These are phyloP conservation scores for Malurus cyaneus DNA, from an alignment of 2,113 vertebrate genomes.

Conservation along the genomic window DNA sequence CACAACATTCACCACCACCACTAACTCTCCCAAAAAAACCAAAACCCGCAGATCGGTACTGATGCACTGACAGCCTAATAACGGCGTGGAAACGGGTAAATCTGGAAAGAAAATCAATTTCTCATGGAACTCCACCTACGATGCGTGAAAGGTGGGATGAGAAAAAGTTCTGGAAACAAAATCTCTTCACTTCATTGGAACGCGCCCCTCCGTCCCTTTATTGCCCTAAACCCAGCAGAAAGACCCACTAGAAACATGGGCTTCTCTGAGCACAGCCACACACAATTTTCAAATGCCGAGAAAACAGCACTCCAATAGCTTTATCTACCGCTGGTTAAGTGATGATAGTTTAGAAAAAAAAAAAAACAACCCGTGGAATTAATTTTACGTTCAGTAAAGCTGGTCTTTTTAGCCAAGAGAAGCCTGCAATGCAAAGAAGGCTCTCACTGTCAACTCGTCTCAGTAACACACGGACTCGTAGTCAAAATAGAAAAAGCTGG, in stretches of 20 bases:
- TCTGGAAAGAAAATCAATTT: background rate
- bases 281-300: background rate
- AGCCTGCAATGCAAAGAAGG: background rate
- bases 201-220: background rate
- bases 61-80: background rate
- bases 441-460: background rate
- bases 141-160: background rate
- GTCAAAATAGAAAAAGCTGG: background rate
- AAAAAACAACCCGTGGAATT: background rate
- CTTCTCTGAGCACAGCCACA: background rate
- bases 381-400: background rate
- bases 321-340: background rate
- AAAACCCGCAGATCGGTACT: rapidly evolving
- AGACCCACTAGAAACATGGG: rapidly evolving
- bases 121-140: background rate
- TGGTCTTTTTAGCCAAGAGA: background rate
- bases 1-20: too few relatives aligned
- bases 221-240: background rate
- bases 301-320: background rate
- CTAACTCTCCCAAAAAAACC: rapidly evolving
- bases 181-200: background rate
- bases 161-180: background rate
- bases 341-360: background rate
- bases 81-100: background rate
- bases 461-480: background rate